A percentile compares a stretch with the other conserved stretches of the same genome.
These are phyloP conservation scores for Wiebesia pumilae DNA, from an alignment of 1,140 invertebrate genomes.

Conservation along the genomic window DNA sequence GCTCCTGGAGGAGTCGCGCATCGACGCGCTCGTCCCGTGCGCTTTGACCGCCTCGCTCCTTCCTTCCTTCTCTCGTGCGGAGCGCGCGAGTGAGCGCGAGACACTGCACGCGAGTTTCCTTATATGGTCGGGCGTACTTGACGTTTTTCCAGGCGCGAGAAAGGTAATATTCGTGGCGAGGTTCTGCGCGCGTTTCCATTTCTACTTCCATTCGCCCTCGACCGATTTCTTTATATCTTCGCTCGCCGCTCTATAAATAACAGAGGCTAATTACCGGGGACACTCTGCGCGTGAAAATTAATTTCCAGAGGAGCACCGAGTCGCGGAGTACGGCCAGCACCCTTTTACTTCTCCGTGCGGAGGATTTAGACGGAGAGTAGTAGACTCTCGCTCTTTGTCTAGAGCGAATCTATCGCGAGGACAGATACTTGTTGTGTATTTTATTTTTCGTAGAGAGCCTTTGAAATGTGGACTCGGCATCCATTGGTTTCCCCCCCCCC, in stretches of 20 bases:
- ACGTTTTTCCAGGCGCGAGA: constrained; percentile 55
- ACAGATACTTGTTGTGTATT: too few species aligned
- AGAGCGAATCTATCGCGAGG: too few species aligned
- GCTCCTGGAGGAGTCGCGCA: neutral
- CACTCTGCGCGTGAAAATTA: neutral
- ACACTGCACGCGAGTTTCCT: constrained; percentile 60
- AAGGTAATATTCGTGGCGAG: constrained; percentile 40
- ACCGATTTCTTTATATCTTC: neutral
- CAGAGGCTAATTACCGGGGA: too few species aligned
- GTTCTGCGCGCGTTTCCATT: neutral
- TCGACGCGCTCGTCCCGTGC: too few species aligned
- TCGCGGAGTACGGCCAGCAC: too few species aligned
- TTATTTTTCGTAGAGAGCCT: too few species aligned
- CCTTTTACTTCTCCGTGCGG: too few species aligned
- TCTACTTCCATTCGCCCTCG: constrained; percentile 24
- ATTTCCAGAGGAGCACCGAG: too few species aligned
- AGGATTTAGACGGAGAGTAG: too few species aligned
- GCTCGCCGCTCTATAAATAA: neutral
- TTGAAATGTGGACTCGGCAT: too few species aligned
- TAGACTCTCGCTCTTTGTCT: too few species aligned
- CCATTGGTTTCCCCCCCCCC: too few species aligned
- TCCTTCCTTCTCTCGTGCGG: neutral
- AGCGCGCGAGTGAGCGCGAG: neutral
- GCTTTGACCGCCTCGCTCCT: neutral
- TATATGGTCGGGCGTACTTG: constrained; percentile 61